Evolutionary conservation across 2,888 invertebrate species (phyloP), one percentile per base, ranked within the genome.

Genomic region (Chouioia cunea): DNA sequence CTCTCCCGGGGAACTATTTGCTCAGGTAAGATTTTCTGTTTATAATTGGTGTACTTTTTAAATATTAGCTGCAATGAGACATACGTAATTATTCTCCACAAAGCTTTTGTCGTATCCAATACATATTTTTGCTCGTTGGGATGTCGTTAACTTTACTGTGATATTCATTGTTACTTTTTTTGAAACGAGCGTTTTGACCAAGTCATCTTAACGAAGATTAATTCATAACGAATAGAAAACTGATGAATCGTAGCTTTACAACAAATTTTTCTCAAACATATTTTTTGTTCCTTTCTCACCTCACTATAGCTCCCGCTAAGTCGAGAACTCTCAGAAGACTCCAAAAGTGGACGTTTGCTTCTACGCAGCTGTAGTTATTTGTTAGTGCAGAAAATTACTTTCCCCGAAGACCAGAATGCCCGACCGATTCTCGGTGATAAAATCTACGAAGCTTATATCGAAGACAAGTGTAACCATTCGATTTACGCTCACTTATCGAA

Each of bases 311-410:
- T 94, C 86, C 89, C 89, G 63, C 85, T 94, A 50, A 90, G 91
- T 23, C 91, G 92, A 79, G 92, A 92, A 79, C 88, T 95, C 53
- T 93, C 93, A 0, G 94, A 94, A 82, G 95, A 95, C 81, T 93
- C 94, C 2, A 91, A 93, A 14, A 93, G 93, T 58, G 95, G 95
- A 0, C 88, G 94, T 27, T 87, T 95, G 15, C 91, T 95, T 72
- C 86, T 94, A 16, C 92, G 92, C 79, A 93, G 93, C 79, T 94
- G 93, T 81, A 91, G 90, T 71, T 90, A 90, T 48, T 91, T 93
- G 8, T 89, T 92, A 73, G 85, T 93, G 46, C 81, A 78, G 59
- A 74, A 77, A 14, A 74, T 77, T 27, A 58, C 48, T 18, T 64
- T 59, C 22, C 20, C 10, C 16, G 50, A 69, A 2, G 44, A 44